phyloP scores from a whole-genome alignment of 2,888 invertebrate genomes.

The Euzophera pinguis region DNA sequence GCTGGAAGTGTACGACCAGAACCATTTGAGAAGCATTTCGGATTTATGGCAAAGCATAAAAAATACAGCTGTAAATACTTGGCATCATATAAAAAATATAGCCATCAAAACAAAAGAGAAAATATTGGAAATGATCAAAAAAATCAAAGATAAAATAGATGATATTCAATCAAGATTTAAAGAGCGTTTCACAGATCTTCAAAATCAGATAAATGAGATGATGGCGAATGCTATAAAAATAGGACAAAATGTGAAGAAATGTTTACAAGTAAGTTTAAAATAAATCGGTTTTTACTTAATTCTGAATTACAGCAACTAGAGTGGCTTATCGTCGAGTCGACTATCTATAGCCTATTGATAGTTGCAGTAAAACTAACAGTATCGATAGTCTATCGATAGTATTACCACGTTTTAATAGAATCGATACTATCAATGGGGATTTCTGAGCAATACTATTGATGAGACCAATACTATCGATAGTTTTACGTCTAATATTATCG shows the following conservation, averaged over 20 bases:
- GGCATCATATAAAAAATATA: slow-evolving; percentile 37
- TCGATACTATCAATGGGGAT: too few species aligned
- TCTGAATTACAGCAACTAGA: too few species aligned
- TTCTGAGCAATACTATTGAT: too few species aligned
- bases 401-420: too few species aligned
- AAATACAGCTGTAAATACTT: slow-evolving; percentile 32
- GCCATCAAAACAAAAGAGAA: slow-evolving; percentile 35
- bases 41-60: slow-evolving; percentile 40
- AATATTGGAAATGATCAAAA: slow-evolving; percentile 30
- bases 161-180: slow-evolving; percentile 28
- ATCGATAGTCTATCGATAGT: too few species aligned
- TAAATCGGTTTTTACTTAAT: not conserved
- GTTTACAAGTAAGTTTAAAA: slow-evolving; percentile 35
- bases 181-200: slow-evolving; percentile 29
- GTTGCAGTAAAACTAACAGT: too few species aligned
- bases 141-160: slow-evolving; percentile 33
- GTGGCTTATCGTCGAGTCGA: too few species aligned
- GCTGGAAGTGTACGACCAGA: slow-evolving; percentile 1
- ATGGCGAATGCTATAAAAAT: slow-evolving; percentile 30
- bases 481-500: too few species aligned
- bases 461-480: too few species aligned
- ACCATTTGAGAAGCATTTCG: slow-evolving; percentile 18
- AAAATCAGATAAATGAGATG: slow-evolving; percentile 26
- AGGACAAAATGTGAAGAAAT: slow-evolving; percentile 33
- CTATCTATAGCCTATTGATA: too few species aligned